Percentiles rank a stretch among this genome's conserved stretches.
Evolutionary conservation across 1,140 invertebrate species (phyloP).

Genomic region (Bradynema listronoti): DNA sequence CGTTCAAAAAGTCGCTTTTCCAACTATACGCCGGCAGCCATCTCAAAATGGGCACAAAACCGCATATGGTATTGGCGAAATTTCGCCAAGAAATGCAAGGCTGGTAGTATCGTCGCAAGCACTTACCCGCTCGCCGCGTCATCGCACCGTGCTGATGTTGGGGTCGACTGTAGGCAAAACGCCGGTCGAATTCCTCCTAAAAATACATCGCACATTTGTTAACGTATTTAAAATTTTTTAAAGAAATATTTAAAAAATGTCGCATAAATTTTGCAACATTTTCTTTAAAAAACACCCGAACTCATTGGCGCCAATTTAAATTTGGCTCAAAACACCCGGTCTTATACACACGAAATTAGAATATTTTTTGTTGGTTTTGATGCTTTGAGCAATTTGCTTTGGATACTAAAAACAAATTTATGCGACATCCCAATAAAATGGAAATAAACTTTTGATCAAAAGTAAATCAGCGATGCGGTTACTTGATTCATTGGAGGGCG

Average conservation of each 20-base stretch:
- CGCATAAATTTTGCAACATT: too few relatives aligned
- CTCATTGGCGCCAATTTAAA: too few relatives aligned
- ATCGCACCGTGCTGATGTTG: constrained; percentile 17
- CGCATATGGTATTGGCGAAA: constrained; percentile 18
- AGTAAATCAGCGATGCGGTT: neutral
- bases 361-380: too few relatives aligned
- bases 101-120: constrained; percentile 31
- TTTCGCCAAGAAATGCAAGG: constrained; percentile 44
- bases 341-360: too few relatives aligned
- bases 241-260: constrained; percentile 12
- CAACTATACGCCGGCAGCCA: constrained; percentile 46
- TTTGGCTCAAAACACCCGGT: too few relatives aligned
- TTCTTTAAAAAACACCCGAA: too few relatives aligned
- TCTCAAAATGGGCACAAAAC: constrained; percentile 35
- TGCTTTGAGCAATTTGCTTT: neutral
- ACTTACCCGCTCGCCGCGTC: constrained; percentile 31
- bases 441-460: neutral
- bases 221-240: neutral
- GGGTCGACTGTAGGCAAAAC: constrained; percentile 44
- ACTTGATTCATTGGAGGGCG: constrained; percentile 45
- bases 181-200: constrained; percentile 52
- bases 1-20: constrained; percentile 41
- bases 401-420: neutral
- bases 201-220: neutral
- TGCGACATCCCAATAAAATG: neutral